Evolutionary conservation across 2,113 vertebrate species (phyloP), one percentile per base, ranked within the genome.

Genomic region (Boulengeromyrus knoepffleri): DNA sequence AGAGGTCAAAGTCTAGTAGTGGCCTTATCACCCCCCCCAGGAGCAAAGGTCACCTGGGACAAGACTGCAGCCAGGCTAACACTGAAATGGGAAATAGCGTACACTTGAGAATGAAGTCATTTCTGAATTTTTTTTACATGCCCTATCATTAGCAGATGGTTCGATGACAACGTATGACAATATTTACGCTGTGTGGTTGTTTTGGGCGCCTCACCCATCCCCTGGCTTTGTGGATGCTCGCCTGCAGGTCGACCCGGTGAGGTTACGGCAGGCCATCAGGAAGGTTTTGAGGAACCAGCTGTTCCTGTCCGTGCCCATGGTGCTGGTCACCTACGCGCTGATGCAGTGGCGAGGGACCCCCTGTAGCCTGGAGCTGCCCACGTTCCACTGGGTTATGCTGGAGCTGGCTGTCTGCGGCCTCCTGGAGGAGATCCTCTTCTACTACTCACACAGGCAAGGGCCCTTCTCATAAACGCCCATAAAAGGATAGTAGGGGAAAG

Each of bases 371-470:
- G 96, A 98, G 93, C 94, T 99, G 56, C 99, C 98, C 90, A 97
- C 97, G 62, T 98, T 99, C 94, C 96, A 95, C 91, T 95, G 96
- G 97, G 97, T 97, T 46, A 96, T 99, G 70, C 83, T 95, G 91
- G 98, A 99, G 93, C 91, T 99, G 83, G 93, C 95, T 0, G 0
- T 96, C 91, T 98, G 97, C 52, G 92, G 93, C 77, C 45, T 98
- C 17, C 0, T 96, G 36, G 97, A 99, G 92, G 98, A 99, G 93
- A 49, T 98, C 12, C 62, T 98, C 49, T 99, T 99, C 94, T 99
- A 98, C 95, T 99, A 99, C 77, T 96, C 96, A 12, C 98, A 99
- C 96, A 95, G 97, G 98, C 97, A 89, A 96, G 94, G 70, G 87
- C 36, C 2, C 36, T n/a, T 47, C 83, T 85, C 45, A 85, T 36